Conservation (phyloP, 2,888 invertebrate species). For the Dryococelus australis region DNA sequence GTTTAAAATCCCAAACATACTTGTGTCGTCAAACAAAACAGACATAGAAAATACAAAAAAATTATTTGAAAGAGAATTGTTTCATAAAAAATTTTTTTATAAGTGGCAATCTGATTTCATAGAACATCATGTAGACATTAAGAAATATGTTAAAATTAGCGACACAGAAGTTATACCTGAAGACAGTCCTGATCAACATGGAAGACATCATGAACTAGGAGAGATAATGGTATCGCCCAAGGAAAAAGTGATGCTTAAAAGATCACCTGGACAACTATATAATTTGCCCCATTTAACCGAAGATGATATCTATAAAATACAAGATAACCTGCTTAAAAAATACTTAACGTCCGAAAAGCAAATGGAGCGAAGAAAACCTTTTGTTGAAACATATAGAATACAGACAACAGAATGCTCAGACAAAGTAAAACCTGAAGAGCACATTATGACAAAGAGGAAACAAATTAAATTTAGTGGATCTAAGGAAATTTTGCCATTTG, state of each 20-base stretch:
- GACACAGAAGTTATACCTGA: background rate
- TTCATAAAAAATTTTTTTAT: background rate
- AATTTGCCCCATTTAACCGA: background rate
- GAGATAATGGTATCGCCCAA: background rate
- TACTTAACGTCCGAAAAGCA: background rate
- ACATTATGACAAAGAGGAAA: background rate
- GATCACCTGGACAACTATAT: background rate
- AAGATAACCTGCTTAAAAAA: background rate
- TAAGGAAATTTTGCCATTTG: background rate
- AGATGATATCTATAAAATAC: background rate
- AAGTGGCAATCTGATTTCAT: background rate
- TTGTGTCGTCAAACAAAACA: background rate
- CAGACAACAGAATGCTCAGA: background rate
- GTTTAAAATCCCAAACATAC: background rate
- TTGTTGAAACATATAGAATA: background rate
- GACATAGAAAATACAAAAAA: background rate
- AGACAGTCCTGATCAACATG: background rate
- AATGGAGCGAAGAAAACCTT: background rate
- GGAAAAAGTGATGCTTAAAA: background rate
- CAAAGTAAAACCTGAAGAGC: background rate
- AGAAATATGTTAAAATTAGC: background rate
- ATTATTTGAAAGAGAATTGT: slow-evolving; percentile 2
- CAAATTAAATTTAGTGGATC: background rate
- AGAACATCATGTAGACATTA: background rate
- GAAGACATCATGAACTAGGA: background rate